These are phyloP conservation scores for Pachyrhynchus sulphureomaculatus DNA, from an alignment of 1,140 invertebrate genomes.

Conservation along the genomic window DNA sequence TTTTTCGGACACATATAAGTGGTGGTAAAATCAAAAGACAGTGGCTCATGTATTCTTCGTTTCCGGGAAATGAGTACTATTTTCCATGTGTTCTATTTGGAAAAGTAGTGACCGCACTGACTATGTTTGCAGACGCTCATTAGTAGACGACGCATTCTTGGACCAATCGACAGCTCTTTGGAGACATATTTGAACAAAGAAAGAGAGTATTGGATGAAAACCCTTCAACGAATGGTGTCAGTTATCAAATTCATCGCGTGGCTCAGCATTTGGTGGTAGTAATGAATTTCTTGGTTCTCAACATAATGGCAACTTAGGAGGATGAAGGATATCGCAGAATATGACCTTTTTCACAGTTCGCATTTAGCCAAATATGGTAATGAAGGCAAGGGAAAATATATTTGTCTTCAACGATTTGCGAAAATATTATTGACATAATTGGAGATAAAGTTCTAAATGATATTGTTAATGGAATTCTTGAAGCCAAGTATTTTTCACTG, in stretches of 20 bases:
- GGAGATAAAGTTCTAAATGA: constrained; percentile 2
- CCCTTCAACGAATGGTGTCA: constrained; percentile 36
- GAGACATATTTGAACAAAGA: background rate
- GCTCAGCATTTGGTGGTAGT: constrained; percentile 33
- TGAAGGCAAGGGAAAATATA: background rate
- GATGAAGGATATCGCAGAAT: constrained; percentile 36
- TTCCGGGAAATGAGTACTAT: background rate
- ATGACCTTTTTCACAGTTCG: constrained; percentile 28
- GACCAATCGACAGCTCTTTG: no score
- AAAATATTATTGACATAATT: no score
- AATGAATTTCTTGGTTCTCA: constrained; percentile 37
- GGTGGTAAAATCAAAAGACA: no score
- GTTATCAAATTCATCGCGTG: constrained; percentile 32
- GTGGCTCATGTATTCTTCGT: background rate
- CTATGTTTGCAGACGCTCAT: background rate
- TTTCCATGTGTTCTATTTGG: background rate
- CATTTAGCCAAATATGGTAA: no score
- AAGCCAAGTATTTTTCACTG: constrained; percentile 45
- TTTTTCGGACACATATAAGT: no score
- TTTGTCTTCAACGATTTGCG: no score
- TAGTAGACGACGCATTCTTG: no score
- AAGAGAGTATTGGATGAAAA: constrained; percentile 37
- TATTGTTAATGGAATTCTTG: no score
- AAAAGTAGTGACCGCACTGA: no score
- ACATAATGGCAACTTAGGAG: constrained; percentile 38